These are phyloP conservation scores for Acrossocheilus wenchowensis DNA, from an alignment of 2,797 vertebrate genomes.

Conservation along the genomic window DNA sequence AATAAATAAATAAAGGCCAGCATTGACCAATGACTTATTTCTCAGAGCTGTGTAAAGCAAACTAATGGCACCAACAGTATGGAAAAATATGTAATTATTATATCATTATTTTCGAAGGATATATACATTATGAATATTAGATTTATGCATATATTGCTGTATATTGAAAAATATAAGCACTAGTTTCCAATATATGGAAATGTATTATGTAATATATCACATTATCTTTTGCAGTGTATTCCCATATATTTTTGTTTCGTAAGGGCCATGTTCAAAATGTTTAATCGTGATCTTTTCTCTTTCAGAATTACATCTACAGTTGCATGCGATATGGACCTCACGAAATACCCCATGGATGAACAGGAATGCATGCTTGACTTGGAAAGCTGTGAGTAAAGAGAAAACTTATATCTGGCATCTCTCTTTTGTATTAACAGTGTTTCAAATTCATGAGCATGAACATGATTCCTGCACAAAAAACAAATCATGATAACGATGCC, in stretches of 20 bases:
- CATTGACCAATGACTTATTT: not conserved
- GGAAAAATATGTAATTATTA: not conserved
- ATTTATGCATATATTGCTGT: too few species aligned
- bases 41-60: not conserved
- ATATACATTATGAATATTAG: too few species aligned
- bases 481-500: not conserved
- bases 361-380: constrained; percentile 97
- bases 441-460: not conserved
- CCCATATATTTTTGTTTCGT: too few species aligned
- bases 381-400: constrained; percentile 91
- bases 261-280: not conserved
- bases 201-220: too few species aligned
- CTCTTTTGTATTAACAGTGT: not conserved
- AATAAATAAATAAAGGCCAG: not conserved
- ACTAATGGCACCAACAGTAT: not conserved
- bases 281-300: constrained; percentile 4
- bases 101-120: not conserved
- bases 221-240: too few species aligned
- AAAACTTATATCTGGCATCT: not conserved
- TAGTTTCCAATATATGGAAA: too few species aligned
- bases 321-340: constrained; percentile 98
- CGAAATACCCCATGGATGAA: constrained; percentile 98
- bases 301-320: constrained; percentile 94
- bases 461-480: not conserved
- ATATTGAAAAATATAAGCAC: too few species aligned